These are phyloP conservation scores for Atrina japonica DNA, from an alignment of 2,888 invertebrate genomes.

Conservation along the genomic window DNA sequence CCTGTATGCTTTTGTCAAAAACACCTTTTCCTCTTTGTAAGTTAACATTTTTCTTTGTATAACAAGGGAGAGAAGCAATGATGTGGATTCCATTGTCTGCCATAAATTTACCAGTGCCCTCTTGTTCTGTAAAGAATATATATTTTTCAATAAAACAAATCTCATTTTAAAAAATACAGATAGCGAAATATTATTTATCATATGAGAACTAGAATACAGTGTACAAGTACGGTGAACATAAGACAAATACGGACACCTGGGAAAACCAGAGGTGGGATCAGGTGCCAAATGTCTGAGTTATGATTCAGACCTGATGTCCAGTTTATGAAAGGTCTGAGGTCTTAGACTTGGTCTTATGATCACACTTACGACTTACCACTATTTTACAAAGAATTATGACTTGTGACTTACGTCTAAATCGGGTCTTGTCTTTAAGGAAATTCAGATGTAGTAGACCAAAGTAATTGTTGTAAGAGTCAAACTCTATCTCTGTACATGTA, in stretches of 20 bases:
- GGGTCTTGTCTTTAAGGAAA: too few relatives aligned
- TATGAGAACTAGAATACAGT: background rate
- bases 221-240: background rate
- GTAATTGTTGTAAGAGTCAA: too few relatives aligned
- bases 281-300: too few relatives aligned
- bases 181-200: background rate
- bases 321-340: too few relatives aligned
- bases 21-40: slow-evolving; percentile 64
- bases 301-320: too few relatives aligned
- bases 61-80: slow-evolving; percentile 66
- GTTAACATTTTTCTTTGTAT: slow-evolving; percentile 67
- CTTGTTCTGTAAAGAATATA: slow-evolving; percentile 54
- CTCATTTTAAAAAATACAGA: background rate
- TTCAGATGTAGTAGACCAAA: too few relatives aligned
- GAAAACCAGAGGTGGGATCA: too few relatives aligned
- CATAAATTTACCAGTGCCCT: slow-evolving; percentile 65
- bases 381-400: too few relatives aligned
- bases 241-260: background rate
- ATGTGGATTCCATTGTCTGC: slow-evolving; percentile 60
- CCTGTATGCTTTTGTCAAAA: slow-evolving; percentile 65
- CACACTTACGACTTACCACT: too few relatives aligned
- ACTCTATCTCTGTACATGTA: too few relatives aligned
- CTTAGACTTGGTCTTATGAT: too few relatives aligned
- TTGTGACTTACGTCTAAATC: too few relatives aligned
- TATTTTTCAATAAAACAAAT: background rate